These are phyloP conservation scores for Phrynocephalus versicolor DNA, from an alignment of 2,113 vertebrate genomes.

Conservation along the genomic window DNA sequence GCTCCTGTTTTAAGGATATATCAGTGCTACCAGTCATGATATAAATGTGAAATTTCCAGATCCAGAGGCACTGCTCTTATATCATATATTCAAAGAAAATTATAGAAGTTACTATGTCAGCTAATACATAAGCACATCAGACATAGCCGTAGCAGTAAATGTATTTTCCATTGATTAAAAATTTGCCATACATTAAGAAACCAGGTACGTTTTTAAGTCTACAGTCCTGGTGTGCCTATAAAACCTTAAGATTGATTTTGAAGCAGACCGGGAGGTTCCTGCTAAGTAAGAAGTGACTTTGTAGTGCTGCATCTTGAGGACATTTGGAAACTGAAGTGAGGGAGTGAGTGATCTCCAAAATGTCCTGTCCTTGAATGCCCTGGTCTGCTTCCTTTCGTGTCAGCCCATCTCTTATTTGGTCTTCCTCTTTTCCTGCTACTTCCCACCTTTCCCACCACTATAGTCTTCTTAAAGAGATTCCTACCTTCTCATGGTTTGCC, in stretches of 20 bases:
- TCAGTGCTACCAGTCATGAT: not conserved
- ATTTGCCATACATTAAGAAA: not conserved
- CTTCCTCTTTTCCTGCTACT: too few species aligned
- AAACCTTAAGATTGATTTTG: not conserved
- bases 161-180: not conserved
- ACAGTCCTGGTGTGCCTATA: not conserved
- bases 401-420: too few species aligned
- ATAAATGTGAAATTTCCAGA: not conserved
- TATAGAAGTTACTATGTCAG: not conserved
- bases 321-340: not conserved
- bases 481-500: too few species aligned
- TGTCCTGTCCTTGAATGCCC: too few species aligned
- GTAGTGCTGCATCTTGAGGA: not conserved
- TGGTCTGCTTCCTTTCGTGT: too few species aligned
- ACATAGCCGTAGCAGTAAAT: not conserved
- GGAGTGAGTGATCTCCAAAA: too few species aligned
- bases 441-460: too few species aligned
- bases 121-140: not conserved
- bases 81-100: not conserved
- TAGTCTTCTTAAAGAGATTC: too few species aligned
- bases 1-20: not conserved
- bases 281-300: not conserved
- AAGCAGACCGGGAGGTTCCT: not conserved
- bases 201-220: not conserved
- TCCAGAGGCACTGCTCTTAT: not conserved